Evolutionary conservation across 2,113 vertebrate species (phyloP), one percentile per base, ranked within the genome.

Genomic region (Thalassarche chlororhynchos): DNA sequence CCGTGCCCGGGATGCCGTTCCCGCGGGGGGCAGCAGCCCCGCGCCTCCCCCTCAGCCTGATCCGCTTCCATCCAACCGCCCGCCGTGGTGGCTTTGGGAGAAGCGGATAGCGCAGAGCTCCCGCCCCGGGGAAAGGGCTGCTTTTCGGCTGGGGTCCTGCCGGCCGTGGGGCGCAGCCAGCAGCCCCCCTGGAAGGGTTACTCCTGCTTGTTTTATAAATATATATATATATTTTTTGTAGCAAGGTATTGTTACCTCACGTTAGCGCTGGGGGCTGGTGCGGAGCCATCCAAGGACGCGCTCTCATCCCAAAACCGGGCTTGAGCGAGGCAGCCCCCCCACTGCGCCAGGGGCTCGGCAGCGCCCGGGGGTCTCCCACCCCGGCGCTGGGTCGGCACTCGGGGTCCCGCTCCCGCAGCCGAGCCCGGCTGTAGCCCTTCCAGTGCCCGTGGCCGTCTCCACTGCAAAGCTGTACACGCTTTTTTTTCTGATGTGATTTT

Each of bases 221-320:
- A 96, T 90, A 86, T 96, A 93, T 92, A 90, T 96, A 85, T 38
- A 38, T 97, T 61, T 89, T 96, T 97, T 94, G 88, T 93, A 94
- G 96, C 93, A 96, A 95, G 95, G 97, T 92, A 94, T 96, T 82
- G 93, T 96, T 94, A 95, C 97, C 98, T 97, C 95, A 87, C 34
- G 8, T 82, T 87, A 58, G 94, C 14, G 75, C 90, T n/a, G 44
- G 87, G 95, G 44, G 87, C 32, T 77, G 75, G 84, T 7, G 89
- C 47, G 19, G 55, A 70, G 94, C 97, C 31, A 60, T 84, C 97
- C 54, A 51, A 79, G 97, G 97, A 82, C 13, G 34, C 25, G 72
- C 87, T 96, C 60, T 11, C 57, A 31, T 65, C 87, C 83, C 86
- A 38, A 31, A 60, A 65, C 40, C 0, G 40, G 89, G 89, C 38